Percentiles rank a stretch among this genome's conserved stretches.
Evolutionary conservation across 2,888 invertebrate species (phyloP).

Genomic region (Heliconius aoede): DNA sequence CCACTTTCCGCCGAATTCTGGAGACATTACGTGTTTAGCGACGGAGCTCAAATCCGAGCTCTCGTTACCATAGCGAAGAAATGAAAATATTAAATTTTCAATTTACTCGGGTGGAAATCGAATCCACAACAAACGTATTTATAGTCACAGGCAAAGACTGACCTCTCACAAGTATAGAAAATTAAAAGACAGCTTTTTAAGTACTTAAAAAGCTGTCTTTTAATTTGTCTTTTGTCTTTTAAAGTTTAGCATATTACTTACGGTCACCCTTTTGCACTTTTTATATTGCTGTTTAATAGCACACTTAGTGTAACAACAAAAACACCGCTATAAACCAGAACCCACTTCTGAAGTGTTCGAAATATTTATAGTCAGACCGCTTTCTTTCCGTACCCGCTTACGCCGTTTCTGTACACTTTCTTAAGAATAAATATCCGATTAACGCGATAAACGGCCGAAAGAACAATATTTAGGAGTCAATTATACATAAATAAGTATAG

Average conservation of each 20-base stretch:
- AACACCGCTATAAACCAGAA: not conserved
- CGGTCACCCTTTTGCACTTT: not conserved
- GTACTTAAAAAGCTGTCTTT: not conserved
- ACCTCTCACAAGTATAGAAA: too few relatives aligned
- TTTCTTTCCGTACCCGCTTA: slow-evolving; percentile 41
- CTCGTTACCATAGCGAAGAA: too few relatives aligned
- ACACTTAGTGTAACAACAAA: slow-evolving; percentile 2
- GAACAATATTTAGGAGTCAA: slow-evolving; percentile 79
- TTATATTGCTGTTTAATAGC: not conserved
- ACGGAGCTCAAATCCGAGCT: too few relatives aligned
- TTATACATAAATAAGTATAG: slow-evolving; percentile 74
- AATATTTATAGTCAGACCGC: slow-evolving; percentile 25
- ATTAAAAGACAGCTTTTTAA: too few relatives aligned
- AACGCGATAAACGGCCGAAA: slow-evolving; percentile 74
- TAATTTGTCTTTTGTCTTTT: too few relatives aligned
- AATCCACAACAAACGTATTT: too few relatives aligned
- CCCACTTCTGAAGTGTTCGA: slow-evolving; percentile 17
- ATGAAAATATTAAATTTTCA: too few relatives aligned
- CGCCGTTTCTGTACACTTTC: slow-evolving; percentile 49
- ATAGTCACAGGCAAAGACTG: too few relatives aligned
- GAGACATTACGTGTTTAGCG: too few relatives aligned
- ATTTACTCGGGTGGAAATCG: too few relatives aligned
- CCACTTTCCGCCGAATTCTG: too few relatives aligned
- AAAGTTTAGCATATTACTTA: not conserved
- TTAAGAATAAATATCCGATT: slow-evolving; percentile 75